Evolutionary conservation across 2,888 invertebrate genomes (phyloP), one percentile per base, ranked within the genome.

Genomic region (Apomyelois bistriatella): DNA sequence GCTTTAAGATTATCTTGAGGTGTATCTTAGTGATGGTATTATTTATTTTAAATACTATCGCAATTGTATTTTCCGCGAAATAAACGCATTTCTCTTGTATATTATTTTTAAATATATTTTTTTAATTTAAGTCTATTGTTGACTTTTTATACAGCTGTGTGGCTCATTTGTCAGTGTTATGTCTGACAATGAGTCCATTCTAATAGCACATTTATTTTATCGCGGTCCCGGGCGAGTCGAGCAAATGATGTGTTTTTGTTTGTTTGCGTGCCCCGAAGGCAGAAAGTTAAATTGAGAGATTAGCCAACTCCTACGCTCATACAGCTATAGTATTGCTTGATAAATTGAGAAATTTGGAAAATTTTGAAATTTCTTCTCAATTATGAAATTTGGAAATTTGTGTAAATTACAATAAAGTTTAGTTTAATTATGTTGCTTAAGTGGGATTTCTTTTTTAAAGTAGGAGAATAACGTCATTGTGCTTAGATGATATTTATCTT

Each of bases 181-280:
- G 40, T 56, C 43, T 52, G 52, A 55, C 56, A 54, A 59, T 57
- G 48, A 48, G 48, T 58, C 53, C 54, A 61, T 59, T 60, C 52
- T 57, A 61, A 60, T 64, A 66, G 61, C 56, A 60, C 64, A 64
- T 68, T 65, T 57, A 64, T 67, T 65, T 66, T 62, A 66, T 64
- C 56, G 61, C 55, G 61, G 60, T 53, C 52, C 57, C 53, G 50
- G 48, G 56, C 49, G 53, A 58, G 60, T 55, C 58, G 53, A 53
- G 59, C 60, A 65, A 69, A 70, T 68, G 65, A 63, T 59, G 61
- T 58, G 37, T 54, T 62, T 60, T 64, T 65, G 66, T 70, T 68
- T 65, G 64, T 64, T 60, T 59, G 56, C 56, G 56, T 58, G 51
- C 52, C 9, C 59, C 53, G 64, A 70, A 67, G 60, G 61, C 57